Evolutionary conservation across 23 tunicate genomes (phyloP), one percentile per base, ranked within the genome.

Genomic region (Halocynthia roretzi): DNA sequence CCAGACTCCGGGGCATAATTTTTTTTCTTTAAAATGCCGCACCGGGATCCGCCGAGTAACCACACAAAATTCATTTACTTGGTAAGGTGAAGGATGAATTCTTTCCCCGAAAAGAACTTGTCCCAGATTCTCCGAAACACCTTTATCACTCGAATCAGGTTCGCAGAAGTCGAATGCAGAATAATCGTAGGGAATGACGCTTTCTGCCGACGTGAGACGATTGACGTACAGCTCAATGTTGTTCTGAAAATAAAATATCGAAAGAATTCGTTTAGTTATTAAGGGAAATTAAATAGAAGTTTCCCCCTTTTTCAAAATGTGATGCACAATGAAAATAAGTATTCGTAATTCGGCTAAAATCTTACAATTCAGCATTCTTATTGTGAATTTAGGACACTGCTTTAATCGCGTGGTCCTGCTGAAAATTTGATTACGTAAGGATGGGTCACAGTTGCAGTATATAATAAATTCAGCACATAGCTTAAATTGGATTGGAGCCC

Each of bases 71-170:
- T 31, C 14, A 19, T 22, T 51, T 77, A 89, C 96, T 20, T 72
- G 60, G 76, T 86, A 86, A 6, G 98, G 87, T 40, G 92, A 86
- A 6, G 98, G 81, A 49, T 90, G 75, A 20, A 92, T 92, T 63
- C 98, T 73, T 81, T 94, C 99, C 0, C 99, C 99, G 75, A 94
- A 94, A 8, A 94, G 55, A 51, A 94, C 99, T 85, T 94, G 99
- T 7, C 99, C 99, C 73, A 94, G 70, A 60, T 94, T 88, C 85
- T 94, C 95, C 8, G 95, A 61, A 9, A 84, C 86, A 31, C 97
- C 82, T 15, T 77, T 80, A n/a, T 72, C 53, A 0, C 22, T 72
- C 10, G 40, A 62, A 6, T 76, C 71, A 7, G 75, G 71, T 11
- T 60, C 56, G 60, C 99, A 94, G 79, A 94, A 94, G 56, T 94